Percentiles rank a stretch among this genome's conserved stretches.
phyloP scores from a whole-genome alignment of 2,888 invertebrate genomes.

The Panopea generosa region DNA sequence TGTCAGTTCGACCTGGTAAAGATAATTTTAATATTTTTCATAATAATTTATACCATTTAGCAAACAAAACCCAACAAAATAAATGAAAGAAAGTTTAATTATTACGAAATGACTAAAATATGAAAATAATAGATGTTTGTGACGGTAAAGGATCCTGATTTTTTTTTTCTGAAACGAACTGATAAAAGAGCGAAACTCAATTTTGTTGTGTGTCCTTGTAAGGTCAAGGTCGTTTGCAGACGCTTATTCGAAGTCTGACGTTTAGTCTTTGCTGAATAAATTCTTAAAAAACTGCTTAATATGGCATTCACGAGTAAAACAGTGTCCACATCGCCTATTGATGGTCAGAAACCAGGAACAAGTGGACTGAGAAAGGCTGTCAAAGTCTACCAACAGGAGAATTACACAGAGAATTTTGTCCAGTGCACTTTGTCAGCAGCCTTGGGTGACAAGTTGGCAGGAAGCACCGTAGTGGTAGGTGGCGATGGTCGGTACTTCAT shows the following conservation, averaged over 20 bases:
- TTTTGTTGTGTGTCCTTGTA: conserved; percentile 47
- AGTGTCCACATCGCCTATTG: conserved; percentile 91
- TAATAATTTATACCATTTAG: too few species aligned
- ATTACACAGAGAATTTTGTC: conserved; percentile 99
- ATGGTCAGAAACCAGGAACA: conserved; percentile 99
- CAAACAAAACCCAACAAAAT: too few species aligned
- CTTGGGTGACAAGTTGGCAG: conserved; percentile 88
- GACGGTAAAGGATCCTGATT: too few species aligned
- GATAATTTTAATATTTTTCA: too few species aligned
- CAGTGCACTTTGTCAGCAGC: conserved; percentile 95
- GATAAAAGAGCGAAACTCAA: background rate
- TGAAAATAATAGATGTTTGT: too few species aligned
- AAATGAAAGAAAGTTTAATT: too few species aligned
- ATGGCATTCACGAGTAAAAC: conserved; percentile 60
- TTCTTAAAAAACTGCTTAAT: conserved; percentile 11
- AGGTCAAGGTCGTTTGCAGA: conserved; percentile 60
- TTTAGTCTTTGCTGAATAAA: too few species aligned
- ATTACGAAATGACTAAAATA: too few species aligned
- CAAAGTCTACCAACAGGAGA: conserved; percentile 91
- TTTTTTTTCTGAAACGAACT: too few species aligned
- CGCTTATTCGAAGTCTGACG: too few species aligned
- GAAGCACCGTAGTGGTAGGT: conserved; percentile 95
- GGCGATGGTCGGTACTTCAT: conserved; percentile 98
- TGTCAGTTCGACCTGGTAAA: too few species aligned
- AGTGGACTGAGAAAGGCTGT: conserved; percentile 98